Evolutionary conservation across 2,888 invertebrate genomes (phyloP), one percentile per base, ranked within the genome.

Genomic region (Trichopria drosophilae): DNA sequence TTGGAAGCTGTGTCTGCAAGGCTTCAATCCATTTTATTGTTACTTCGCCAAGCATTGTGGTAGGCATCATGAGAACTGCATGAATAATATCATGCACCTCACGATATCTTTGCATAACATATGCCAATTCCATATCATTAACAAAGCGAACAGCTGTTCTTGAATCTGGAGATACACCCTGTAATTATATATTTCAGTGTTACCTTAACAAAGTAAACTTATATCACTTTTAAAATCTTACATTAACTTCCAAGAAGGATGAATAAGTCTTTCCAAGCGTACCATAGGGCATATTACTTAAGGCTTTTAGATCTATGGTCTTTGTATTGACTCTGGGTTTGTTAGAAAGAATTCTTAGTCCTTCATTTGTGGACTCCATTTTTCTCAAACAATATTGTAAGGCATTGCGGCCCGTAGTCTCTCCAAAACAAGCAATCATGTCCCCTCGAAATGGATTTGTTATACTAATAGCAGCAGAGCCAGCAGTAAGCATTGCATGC

Each of bases 1-100:
- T 97, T 0, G 99, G 99, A 19, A 99, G 78, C 41, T 85, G 87
- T 9, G 90, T 91, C 77, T 99, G 99, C 49, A 98, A 83, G 1
- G 90, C 98, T 81, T 99, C 99, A 39, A 99, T 84, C 94, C 97
- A 97, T 79, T 99, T 99, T 4, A 99, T 90, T 9, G 92, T 85
- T 5, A 97, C 94, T 83, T 97, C 84, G 51, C 87, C 86, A 24
- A 95, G 78, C 92, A 95, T 93, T 65, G 90, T 90, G 9, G 94
- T 96, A 26, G 91, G 94, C 93, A 97, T 96, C 60, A 86, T 86
- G 29, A 98, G 81, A 13, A 90, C 80, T 0, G 95, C 87, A 77
- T 99, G 99, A 50, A 92, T 84, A 58, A 99, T 82, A 79, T 99
- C 99, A 75, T 99, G 99, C 6, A 91, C 88, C 79, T 99, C 97